Base-by-base conservation (phyloP, 2,113 vertebrate species). In the Pluvialis apricaria region DNA sequence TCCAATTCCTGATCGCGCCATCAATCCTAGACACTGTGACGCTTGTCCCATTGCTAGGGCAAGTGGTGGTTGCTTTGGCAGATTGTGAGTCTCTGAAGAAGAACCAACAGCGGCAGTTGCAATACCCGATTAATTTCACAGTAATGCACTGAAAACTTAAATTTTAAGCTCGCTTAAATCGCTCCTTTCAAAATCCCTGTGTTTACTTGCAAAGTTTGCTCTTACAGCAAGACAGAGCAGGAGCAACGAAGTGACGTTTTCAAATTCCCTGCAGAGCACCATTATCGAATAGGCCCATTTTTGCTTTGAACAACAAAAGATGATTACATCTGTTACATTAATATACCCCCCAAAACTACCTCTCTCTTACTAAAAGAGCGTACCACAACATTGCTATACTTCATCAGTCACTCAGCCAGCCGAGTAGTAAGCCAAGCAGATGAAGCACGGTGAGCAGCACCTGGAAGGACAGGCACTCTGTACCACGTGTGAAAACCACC, bases 31-130 rank as follows among this genome's bases (percentile, higher is more conserved):
- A 98, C 99, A 99, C 93, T 99, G 99, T 66, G 99, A 98, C 1
- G 99, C 99, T 96, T 99, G 99, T 51, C 99, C 99, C 97, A 99
- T 99, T 1, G 99, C 99, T 34, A 99, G 99, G 84, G 99, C 99
- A 95, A 99, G 98, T 1, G 99, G 99, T 15, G 99, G 99, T 97
- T 99, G 99, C 98, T 99, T 99, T 98, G 99, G 99, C 98, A 99
- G 98, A 97, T 99, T 99, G 98, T 99, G 99, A 97, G 99, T 99
- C 98, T 99, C 99, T 99, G 98, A 19, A 95, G 92, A 94, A 79
- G 60, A 62, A 75, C 40, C 65, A 25, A 71, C 55, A 73, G 86
- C 11, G 11, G 42, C 32, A 49, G 31, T 64, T 96, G n/a, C 44
- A 83, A 58, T 0, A 57, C 49, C 19, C 2, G 3, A 42, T 9